These are phyloP conservation scores for Musca vetustissima DNA, from an alignment of 1,140 invertebrate species.

Conservation along the genomic window DNA sequence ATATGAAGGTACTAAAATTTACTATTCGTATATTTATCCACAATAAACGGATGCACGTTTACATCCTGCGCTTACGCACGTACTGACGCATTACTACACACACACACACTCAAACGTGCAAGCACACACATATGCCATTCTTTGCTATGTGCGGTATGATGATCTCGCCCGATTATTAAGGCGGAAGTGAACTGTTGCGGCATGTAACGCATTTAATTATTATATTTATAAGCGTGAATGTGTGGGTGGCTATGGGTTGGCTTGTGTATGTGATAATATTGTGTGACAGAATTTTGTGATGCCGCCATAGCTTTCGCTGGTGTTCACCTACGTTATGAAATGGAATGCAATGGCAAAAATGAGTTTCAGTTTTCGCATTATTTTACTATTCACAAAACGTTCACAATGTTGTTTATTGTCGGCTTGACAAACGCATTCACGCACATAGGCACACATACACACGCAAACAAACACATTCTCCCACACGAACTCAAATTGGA, in stretches of 20 bases:
- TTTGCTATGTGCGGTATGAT: too few relatives aligned
- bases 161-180: too few relatives aligned
- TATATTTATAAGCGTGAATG: conserved; percentile 19
- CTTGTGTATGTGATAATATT: conserved; percentile 1
- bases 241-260: not conserved
- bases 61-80: not conserved
- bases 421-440: too few relatives aligned
- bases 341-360: too few relatives aligned
- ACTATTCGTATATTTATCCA: not conserved
- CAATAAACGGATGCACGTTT: conserved; percentile 3
- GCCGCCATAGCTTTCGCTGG: too few relatives aligned
- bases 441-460: too few relatives aligned
- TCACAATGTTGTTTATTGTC: too few relatives aligned
- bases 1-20: not conserved
- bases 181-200: conserved; percentile 38
- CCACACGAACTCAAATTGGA: too few relatives aligned
- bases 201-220: conserved; percentile 37
- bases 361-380: too few relatives aligned
- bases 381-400: too few relatives aligned
- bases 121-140: conserved; percentile 15
- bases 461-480: too few relatives aligned
- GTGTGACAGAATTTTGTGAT: not conserved
- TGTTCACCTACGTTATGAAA: too few relatives aligned
- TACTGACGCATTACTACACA: conserved; percentile 22
- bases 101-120: conserved; percentile 13